phyloP scores from a whole-genome alignment of 2,888 invertebrate genomes.

The Trachelus tabidus region DNA sequence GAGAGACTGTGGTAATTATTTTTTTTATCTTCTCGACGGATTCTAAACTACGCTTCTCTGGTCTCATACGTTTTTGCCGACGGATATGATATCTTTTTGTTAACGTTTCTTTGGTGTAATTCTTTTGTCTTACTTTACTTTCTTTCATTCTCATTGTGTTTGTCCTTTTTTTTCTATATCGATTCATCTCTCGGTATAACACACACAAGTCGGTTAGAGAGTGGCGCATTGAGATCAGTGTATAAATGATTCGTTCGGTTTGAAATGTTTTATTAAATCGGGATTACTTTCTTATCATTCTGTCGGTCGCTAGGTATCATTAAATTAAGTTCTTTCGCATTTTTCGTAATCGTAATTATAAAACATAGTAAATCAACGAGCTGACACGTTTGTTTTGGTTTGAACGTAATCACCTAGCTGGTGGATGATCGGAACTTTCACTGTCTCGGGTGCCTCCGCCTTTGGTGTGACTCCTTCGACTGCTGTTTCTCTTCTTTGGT shows the following conservation, averaged over 20 bases:
- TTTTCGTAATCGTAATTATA: slow-evolving; percentile 26
- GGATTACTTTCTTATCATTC: slow-evolving; percentile 26
- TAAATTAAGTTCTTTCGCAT: neutral
- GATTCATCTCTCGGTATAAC: neutral
- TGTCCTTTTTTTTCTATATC: neutral
- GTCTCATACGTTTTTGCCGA: neutral
- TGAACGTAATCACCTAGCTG: slow-evolving; percentile 68
- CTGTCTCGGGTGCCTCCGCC: slow-evolving; percentile 70
- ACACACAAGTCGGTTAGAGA: slow-evolving; percentile 20
- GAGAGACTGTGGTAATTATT: neutral
- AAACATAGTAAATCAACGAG: slow-evolving; percentile 45
- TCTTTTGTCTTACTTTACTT: neutral
- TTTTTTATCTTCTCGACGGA: neutral
- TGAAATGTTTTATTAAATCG: slow-evolving; percentile 45
- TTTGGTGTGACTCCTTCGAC: slow-evolving; percentile 63
- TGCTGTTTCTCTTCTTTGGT: slow-evolving; percentile 71
- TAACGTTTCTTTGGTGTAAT: neutral
- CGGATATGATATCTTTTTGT: neutral
- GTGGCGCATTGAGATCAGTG: slow-evolving; percentile 29
- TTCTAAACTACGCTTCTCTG: neutral
- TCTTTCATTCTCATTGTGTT: neutral
- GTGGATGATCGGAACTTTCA: slow-evolving; percentile 70
- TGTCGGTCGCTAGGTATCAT: neutral
- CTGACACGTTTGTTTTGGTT: slow-evolving; percentile 52
- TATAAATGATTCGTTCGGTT: slow-evolving; percentile 34